Evolutionary conservation across 2,888 invertebrate genomes (phyloP).

Genomic region (Deilephila porcellus): DNA sequence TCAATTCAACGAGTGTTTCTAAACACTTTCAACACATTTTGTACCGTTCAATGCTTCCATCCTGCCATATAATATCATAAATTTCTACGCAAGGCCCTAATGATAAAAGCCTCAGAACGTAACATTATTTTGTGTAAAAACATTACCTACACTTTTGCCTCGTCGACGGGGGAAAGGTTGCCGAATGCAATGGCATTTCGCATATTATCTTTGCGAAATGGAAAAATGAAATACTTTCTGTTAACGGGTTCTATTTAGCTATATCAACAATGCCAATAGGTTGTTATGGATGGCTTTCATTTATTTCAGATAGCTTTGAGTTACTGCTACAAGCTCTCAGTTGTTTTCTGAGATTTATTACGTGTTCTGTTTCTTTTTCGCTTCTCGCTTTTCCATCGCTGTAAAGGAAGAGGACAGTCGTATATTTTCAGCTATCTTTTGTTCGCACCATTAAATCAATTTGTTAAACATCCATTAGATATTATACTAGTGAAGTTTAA

Average conservation of each 20-base stretch:
- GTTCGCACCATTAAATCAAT: background rate
- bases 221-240: constrained; percentile 17
- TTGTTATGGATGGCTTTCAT: constrained; percentile 1
- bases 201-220: constrained; percentile 21
- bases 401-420: background rate
- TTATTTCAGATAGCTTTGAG: background rate
- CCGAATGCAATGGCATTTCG: constrained; percentile 9
- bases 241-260: background rate
- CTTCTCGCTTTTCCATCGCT: background rate
- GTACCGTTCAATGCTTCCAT: background rate
- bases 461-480: background rate
- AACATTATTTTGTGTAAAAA: constrained; percentile 22
- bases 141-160: constrained; percentile 14
- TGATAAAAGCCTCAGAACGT: constrained; percentile 20
- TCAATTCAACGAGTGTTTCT: background rate
- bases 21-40: background rate
- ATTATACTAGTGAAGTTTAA: constrained; percentile 2
- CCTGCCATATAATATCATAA: background rate
- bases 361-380: background rate
- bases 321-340: background rate
- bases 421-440: background rate
- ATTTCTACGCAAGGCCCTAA: background rate
- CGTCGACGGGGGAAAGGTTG: background rate
- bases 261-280: background rate
- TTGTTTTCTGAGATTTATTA: constrained; percentile 1